A percentile compares a stretch with the other conserved stretches of the same genome.
Evolutionary conservation across 2,888 invertebrate genomes (phyloP).

Genomic region (Melinaea menophilus): DNA sequence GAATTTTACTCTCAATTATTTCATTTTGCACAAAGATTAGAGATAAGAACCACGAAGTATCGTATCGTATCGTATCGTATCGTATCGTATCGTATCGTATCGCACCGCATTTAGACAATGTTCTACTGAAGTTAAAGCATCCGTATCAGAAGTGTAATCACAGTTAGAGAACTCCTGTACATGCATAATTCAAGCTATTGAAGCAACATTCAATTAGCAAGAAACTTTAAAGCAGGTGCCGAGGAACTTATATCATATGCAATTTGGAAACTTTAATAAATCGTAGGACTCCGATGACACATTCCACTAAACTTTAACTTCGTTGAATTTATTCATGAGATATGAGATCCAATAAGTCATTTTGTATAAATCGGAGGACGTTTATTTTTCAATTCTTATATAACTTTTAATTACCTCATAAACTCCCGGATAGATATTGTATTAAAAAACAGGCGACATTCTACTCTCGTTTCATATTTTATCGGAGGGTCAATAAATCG

Average conservation of each 20-base stretch:
- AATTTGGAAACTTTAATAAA: constrained; percentile 54
- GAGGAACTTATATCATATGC: constrained; percentile 40
- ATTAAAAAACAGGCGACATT: too few species aligned
- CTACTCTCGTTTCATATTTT: too few species aligned
- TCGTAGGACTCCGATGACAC: constrained; percentile 50
- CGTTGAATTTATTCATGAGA: constrained; percentile 9
- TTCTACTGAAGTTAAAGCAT: too few species aligned
- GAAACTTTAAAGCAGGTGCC: constrained; percentile 58
- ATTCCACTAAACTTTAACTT: constrained; percentile 28
- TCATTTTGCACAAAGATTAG: too few species aligned
- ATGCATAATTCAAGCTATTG: constrained; percentile 38
- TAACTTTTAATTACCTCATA: too few species aligned
- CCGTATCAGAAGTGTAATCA: background rate
- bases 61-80: too few species aligned
- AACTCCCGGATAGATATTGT: too few species aligned
- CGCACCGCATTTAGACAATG: too few species aligned
- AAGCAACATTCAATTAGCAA: constrained; percentile 54
- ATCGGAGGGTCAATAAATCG: too few species aligned
- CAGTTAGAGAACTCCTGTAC: constrained; percentile 6
- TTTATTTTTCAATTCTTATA: too few species aligned
- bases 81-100: too few species aligned
- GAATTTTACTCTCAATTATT: background rate
- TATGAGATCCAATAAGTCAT: constrained; percentile 5
- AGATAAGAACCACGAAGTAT: too few species aligned
- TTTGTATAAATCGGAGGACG: background rate